A percentile compares a stretch with the other conserved stretches of the same genome.
These are phyloP conservation scores for Pampusana beccarii DNA, from an alignment of 2,113 vertebrate species.

Conservation along the genomic window DNA sequence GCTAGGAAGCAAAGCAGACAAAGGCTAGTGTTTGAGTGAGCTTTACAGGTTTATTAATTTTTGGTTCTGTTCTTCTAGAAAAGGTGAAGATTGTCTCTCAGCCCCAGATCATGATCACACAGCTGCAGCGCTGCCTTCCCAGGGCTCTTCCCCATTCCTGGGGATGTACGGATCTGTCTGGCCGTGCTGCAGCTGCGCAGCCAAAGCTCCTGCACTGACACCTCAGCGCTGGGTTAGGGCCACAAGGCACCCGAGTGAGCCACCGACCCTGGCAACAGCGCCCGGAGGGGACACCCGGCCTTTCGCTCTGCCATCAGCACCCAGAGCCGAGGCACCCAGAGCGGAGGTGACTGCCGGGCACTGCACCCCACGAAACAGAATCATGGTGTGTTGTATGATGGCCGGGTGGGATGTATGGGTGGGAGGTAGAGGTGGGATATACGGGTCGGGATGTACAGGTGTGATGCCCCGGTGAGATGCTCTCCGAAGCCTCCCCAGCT, in stretches of 20 bases:
- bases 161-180: fast-evolving
- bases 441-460: fast-evolving
- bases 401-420: fast-evolving
- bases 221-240: background rate
- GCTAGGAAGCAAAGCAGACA: background rate
- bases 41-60: background rate
- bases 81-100: background rate
- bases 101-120: fast-evolving
- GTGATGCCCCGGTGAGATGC: background rate
- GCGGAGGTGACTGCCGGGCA: fast-evolving
- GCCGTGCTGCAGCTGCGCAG: fast-evolving
- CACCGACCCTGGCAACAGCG: fast-evolving
- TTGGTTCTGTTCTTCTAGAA: background rate
- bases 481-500: background rate
- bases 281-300: fast-evolving
- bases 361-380: fast-evolving
- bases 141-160: fast-evolving
- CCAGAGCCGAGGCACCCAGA: background rate
- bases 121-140: background rate
- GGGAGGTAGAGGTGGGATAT: fast-evolving
- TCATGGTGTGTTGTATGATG: background rate
- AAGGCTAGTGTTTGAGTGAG: background rate
- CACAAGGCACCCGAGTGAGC: fast-evolving
- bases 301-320: fast-evolving
- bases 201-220: fast-evolving